These are phyloP conservation scores for Gobius niger DNA, from an alignment of 2,113 vertebrate genomes.

Conservation along the genomic window DNA sequence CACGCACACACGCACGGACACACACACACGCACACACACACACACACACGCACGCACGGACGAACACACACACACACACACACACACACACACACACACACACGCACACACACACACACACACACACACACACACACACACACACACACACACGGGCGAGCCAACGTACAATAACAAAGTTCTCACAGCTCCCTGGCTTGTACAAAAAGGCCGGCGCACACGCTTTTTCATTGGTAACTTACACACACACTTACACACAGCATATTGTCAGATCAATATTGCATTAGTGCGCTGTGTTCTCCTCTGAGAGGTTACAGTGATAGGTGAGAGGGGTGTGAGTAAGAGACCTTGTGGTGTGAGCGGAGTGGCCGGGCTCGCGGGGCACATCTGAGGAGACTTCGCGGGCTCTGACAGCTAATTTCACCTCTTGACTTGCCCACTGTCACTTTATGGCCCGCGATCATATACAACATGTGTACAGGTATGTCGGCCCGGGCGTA, in stretches of 20 bases:
- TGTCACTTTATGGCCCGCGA: slow-evolving; percentile 41
- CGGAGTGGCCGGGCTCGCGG: slow-evolving; percentile 47
- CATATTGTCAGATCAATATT: slow-evolving; percentile 72
- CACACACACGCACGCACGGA: too few relatives aligned
- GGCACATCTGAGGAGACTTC: slow-evolving; percentile 64
- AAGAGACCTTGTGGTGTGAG: slow-evolving; percentile 45
- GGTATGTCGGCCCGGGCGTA: not conserved
- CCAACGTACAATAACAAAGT: slow-evolving; percentile 30
- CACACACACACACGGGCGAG: slow-evolving; percentile 31
- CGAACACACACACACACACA: slow-evolving; percentile 23
- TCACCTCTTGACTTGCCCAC: slow-evolving; percentile 51
- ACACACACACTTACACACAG: slow-evolving; percentile 31
- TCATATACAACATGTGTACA: slow-evolving; percentile 27
- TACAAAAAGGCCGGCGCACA: slow-evolving; percentile 22
- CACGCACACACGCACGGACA: slow-evolving; percentile 22
- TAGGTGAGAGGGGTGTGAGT: slow-evolving; percentile 58
- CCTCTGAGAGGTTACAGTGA: slow-evolving; percentile 62
- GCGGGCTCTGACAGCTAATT: slow-evolving; percentile 52
- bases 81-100: slow-evolving; percentile 6
- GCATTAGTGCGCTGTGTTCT: slow-evolving; percentile 69
- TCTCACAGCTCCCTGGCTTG: slow-evolving; percentile 27
- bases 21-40: slow-evolving; percentile 11
- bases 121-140: too few relatives aligned
- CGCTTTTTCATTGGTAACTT: slow-evolving; percentile 25
- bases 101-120: slow-evolving; percentile 10